Percentiles rank a stretch among this genome's conserved stretches.
Evolutionary conservation across 2,888 invertebrate species (phyloP).

Genomic region (Zele albiditarsus): DNA sequence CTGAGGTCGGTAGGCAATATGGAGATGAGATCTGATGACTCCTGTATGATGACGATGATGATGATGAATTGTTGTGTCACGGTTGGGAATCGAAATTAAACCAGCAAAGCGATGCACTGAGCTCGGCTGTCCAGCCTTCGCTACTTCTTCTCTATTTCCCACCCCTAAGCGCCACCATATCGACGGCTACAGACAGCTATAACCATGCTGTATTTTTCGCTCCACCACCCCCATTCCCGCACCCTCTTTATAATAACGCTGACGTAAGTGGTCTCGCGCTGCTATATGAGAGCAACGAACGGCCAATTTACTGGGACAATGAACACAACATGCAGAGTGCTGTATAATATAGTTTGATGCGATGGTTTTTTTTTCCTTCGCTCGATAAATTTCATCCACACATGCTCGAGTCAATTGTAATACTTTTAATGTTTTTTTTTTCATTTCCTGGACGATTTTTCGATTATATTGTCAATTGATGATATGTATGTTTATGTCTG

Average conservation of each 20-base stretch:
- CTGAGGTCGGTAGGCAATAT: too few relatives aligned
- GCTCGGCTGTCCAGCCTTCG: too few relatives aligned
- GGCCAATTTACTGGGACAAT: slow-evolving; percentile 27
- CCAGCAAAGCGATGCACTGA: too few relatives aligned
- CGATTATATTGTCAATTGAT: background rate
- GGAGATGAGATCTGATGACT: too few relatives aligned
- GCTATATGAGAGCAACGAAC: slow-evolving; percentile 6
- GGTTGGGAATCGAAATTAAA: too few relatives aligned
- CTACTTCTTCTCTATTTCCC: too few relatives aligned
- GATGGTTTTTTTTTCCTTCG: background rate
- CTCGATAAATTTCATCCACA: background rate
- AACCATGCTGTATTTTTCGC: background rate
- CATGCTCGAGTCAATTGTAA: slow-evolving; percentile 11
- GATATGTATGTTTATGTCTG: background rate
- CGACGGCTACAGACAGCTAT: background rate
- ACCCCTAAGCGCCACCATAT: background rate
- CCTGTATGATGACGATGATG: too few relatives aligned
- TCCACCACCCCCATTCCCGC: background rate
- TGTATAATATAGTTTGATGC: background rate
- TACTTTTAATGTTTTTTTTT: background rate
- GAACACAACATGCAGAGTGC: background rate
- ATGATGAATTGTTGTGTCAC: too few relatives aligned
- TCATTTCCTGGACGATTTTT: background rate
- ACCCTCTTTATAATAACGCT: background rate
- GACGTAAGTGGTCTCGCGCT: background rate